These are phyloP conservation scores for Phataginus tetradactyla DNA, from an alignment of 2,797 vertebrate genomes.

Conservation along the genomic window DNA sequence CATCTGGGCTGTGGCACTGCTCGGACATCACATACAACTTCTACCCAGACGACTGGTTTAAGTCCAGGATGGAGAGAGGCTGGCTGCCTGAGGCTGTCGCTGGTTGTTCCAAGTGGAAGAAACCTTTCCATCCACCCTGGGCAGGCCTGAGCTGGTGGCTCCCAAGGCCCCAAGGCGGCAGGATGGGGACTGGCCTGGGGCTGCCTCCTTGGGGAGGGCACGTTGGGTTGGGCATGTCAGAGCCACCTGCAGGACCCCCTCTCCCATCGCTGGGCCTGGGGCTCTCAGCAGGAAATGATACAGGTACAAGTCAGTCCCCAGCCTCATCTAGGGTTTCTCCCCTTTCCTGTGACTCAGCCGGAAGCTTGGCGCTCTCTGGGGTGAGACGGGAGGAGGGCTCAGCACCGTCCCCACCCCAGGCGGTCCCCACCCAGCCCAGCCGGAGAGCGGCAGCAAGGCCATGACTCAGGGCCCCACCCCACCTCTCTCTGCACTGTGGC, in stretches of 20 bases:
- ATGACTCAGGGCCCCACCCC: conserved; percentile 67
- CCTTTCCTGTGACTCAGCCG: conserved; percentile 69
- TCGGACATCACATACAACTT: neutral
- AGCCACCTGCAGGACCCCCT: neutral
- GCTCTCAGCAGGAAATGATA: conserved; percentile 57
- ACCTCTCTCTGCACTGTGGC: neutral
- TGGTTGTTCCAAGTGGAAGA: neutral
- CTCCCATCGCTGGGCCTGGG: neutral
- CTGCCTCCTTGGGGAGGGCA: neutral
- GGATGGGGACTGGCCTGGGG: neutral
- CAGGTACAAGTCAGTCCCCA: conserved; percentile 38
- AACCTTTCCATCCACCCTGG: neutral
- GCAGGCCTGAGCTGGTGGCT: neutral
- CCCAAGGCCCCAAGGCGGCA: neutral
- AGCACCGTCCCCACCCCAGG: neutral
- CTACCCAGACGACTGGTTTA: neutral
- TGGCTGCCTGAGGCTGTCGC: neutral
- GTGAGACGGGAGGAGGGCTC: conserved; percentile 35
- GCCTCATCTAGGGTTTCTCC: neutral
- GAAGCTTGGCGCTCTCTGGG: conserved; percentile 31
- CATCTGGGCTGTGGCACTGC: neutral
- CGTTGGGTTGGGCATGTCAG: fast-evolving
- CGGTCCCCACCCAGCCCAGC: neutral
- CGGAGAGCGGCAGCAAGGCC: neutral
- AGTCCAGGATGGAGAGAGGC: neutral